Percentiles rank a stretch among this genome's conserved stretches.
Evolutionary conservation across 1,140 invertebrate species (phyloP).

Genomic region (Diorhabda sublineata): DNA sequence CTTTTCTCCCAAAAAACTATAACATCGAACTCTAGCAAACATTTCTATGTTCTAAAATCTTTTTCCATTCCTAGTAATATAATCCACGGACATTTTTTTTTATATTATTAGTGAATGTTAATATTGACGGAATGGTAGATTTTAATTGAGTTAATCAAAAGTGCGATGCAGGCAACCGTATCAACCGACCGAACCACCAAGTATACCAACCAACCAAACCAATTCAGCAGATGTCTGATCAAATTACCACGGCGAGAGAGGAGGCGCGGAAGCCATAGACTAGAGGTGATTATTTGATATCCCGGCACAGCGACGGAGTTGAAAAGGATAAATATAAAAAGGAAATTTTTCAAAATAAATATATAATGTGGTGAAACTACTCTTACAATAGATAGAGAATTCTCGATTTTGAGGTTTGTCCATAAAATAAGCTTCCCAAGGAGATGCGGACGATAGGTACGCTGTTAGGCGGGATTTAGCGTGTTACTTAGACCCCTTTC

Average conservation of each 20-base stretch:
- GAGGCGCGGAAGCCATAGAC: not conserved
- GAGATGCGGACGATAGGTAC: not conserved
- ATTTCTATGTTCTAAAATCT: too few relatives aligned
- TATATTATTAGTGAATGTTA: not conserved
- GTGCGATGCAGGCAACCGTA: conserved; percentile 1
- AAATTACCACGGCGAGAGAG: not conserved
- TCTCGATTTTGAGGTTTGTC: not conserved
- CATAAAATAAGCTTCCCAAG: not conserved
- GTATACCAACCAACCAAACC: not conserved
- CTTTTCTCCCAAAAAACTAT: too few relatives aligned
- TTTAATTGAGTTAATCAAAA: conserved; percentile 3
- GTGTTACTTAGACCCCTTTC: too few relatives aligned
- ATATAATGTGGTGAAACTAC: not conserved
- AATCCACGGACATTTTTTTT: not conserved
- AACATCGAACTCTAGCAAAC: too few relatives aligned
- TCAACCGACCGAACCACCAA: not conserved
- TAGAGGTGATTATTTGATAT: not conserved
- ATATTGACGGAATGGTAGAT: not conserved
- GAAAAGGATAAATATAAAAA: not conserved
- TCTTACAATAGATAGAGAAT: not conserved
- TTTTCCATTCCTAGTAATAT: too few relatives aligned
- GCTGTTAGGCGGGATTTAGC: not conserved
- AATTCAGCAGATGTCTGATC: not conserved
- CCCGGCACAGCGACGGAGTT: not conserved
- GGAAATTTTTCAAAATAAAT: not conserved